These are phyloP conservation scores for Numida meleagris DNA, from an alignment of 2,113 vertebrate genomes.

Conservation along the genomic window DNA sequence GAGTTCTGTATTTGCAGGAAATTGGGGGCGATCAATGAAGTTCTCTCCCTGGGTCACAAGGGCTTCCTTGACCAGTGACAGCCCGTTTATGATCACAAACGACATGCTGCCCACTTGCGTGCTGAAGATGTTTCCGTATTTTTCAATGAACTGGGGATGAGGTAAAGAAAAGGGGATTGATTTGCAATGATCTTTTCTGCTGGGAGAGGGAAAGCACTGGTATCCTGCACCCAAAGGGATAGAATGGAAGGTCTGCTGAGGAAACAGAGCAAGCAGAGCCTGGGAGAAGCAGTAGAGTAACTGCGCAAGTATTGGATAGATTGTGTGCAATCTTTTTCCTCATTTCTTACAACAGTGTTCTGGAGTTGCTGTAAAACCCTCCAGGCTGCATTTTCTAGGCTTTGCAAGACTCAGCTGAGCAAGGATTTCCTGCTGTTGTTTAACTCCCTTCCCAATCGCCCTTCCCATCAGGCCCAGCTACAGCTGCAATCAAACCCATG, in stretches of 20 bases:
- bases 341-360: not conserved
- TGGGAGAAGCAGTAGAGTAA: not conserved
- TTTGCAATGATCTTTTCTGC: too few species aligned
- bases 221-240: too few species aligned
- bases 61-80: slow-evolving; percentile 82
- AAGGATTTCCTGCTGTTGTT: not conserved
- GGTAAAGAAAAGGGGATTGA: too few species aligned
- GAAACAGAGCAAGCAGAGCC: too few species aligned
- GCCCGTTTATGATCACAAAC: slow-evolving; percentile 22
- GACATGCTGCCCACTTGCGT: too few species aligned
- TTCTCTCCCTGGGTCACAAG: slow-evolving; percentile 79
- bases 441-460: not conserved
- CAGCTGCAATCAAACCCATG: not conserved
- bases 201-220: too few species aligned
- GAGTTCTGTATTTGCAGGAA: not conserved
- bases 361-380: not conserved
- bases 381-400: not conserved
- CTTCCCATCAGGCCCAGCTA: too few species aligned
- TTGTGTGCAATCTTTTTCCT: not conserved
- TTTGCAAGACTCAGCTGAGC: not conserved
- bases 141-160: too few species aligned
- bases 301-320: not conserved
- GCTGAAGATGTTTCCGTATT: too few species aligned
- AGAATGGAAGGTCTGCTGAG: too few species aligned
- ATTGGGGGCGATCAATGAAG: slow-evolving; percentile 76